Evolutionary conservation across 2,113 vertebrate species (phyloP).

Genomic region (Columba janthina): DNA sequence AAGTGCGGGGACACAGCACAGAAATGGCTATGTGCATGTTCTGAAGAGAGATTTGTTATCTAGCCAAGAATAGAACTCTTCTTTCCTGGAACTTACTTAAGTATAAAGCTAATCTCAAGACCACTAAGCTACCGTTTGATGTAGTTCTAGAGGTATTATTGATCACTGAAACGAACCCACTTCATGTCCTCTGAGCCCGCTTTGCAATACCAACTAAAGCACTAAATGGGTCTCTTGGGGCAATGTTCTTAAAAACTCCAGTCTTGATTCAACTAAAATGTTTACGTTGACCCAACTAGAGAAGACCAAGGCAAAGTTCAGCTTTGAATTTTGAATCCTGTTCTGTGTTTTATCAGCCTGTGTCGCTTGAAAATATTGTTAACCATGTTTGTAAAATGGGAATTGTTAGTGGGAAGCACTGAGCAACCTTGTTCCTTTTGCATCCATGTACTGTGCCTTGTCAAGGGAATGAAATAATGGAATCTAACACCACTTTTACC

Average conservation of each 20-base stretch:
- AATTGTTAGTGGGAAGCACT: background rate
- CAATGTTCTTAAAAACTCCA: background rate
- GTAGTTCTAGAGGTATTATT: background rate
- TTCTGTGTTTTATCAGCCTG: background rate
- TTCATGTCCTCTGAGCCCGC: background rate
- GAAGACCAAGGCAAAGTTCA: background rate
- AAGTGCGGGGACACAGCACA: background rate
- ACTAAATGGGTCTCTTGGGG: background rate
- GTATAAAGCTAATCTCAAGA: background rate
- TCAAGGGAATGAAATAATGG: background rate
- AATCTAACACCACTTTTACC: background rate
- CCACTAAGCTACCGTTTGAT: background rate
- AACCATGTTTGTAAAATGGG: background rate
- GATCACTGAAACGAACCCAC: background rate
- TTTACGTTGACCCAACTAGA: background rate
- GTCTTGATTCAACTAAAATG: background rate
- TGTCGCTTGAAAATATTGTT: background rate
- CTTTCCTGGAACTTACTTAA: background rate
- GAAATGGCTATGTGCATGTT: background rate
- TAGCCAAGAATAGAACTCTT: background rate
- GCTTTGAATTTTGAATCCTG: background rate
- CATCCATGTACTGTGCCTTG: fast-evolving
- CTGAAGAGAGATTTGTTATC: background rate
- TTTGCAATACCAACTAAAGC: background rate
- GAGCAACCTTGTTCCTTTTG: background rate